Percentiles rank a stretch among this genome's conserved stretches.
Evolutionary conservation across 2,113 vertebrate genomes (phyloP).

Genomic region (Odocoileus hemionus): DNA sequence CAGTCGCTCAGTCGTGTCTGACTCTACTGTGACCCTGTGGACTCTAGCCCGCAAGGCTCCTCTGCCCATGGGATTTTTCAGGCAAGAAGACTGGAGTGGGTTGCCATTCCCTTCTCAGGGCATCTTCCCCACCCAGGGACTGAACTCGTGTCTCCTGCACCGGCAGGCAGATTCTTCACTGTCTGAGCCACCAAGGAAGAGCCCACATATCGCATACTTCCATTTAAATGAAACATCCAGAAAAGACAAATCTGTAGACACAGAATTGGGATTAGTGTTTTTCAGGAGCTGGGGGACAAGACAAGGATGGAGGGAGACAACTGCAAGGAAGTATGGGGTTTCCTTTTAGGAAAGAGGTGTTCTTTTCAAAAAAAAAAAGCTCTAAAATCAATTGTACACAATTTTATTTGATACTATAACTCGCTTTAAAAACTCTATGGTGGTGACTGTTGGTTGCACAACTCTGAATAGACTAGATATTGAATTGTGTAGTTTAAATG

Average conservation of each 20-base stretch:
- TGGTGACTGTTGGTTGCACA: neutral
- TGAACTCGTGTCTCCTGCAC: neutral
- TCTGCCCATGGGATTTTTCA: neutral
- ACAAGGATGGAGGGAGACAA: accelerated
- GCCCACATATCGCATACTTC: accelerated
- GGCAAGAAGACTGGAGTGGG: neutral
- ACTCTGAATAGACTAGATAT: neutral
- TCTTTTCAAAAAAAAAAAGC: neutral
- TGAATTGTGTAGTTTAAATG: neutral
- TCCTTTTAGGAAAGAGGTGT: neutral
- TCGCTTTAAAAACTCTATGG: neutral
- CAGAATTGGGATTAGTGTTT: neutral
- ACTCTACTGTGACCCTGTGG: neutral
- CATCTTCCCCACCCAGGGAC: neutral
- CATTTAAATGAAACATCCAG: accelerated
- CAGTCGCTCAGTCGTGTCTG: neutral
- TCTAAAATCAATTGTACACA: neutral
- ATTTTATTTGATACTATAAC: neutral
- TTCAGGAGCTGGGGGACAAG: neutral
- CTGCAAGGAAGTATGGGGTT: neutral
- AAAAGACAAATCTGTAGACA: neutral
- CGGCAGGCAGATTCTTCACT: neutral
- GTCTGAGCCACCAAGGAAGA: neutral
- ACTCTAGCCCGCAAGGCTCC: neutral
- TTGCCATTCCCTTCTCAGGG: neutral